These are phyloP conservation scores for Andrena flavipes DNA, from an alignment of 2,888 invertebrate species.

Conservation along the genomic window DNA sequence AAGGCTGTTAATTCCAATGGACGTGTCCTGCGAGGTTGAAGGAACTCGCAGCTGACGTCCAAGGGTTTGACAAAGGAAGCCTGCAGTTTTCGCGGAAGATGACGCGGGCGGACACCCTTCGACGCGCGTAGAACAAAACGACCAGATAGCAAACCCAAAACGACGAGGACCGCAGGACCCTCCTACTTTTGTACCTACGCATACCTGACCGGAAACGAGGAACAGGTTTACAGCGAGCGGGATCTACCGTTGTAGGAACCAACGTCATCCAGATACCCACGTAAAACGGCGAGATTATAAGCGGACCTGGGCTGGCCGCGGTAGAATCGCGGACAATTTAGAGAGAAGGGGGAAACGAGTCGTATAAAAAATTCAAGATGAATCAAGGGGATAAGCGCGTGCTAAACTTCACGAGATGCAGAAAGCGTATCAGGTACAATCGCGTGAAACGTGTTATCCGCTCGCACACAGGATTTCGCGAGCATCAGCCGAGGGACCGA, in stretches of 20 bases:
- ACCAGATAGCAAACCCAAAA: constrained; percentile 21
- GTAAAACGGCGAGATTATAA: neutral
- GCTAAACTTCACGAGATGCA: constrained; percentile 22
- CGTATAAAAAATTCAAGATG: constrained; percentile 26
- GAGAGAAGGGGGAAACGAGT: constrained; percentile 13
- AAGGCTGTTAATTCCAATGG: too few species aligned
- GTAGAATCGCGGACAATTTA: neutral
- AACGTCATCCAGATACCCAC: constrained; percentile 29
- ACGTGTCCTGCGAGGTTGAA: neutral
- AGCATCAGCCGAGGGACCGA: neutral
- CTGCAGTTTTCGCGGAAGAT: neutral
- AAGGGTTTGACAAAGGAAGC: neutral
- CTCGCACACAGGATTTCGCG: neutral
- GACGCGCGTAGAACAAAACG: constrained; percentile 20
- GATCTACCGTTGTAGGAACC: constrained; percentile 16
- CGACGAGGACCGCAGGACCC: constrained; percentile 10
- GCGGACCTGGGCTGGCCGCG: neutral
- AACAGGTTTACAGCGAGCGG: constrained; percentile 47
- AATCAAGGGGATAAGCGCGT: constrained; percentile 15
- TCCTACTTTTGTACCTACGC: constrained; percentile 30
- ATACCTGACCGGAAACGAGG: constrained; percentile 45
- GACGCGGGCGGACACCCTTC: constrained; percentile 21
- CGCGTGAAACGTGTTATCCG: constrained; percentile 1
- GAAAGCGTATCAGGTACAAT: constrained; percentile 43
- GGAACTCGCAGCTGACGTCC: neutral